A percentile compares a stretch with the other conserved stretches of the same genome.
Conservation (phyloP, 2,797 vertebrate species). For the Diceros bicornis region DNA sequence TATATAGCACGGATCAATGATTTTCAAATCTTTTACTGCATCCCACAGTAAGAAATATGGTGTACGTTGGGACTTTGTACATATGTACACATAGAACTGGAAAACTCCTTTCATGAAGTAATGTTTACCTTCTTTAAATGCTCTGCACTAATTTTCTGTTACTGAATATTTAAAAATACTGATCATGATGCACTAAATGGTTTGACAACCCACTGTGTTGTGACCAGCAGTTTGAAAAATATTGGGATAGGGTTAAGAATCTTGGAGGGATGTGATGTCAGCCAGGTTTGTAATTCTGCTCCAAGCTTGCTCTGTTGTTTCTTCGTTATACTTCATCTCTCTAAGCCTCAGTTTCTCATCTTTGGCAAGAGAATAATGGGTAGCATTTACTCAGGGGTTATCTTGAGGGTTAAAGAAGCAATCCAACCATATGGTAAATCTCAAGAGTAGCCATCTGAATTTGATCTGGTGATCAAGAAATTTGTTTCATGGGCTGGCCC, state of each 20-base stretch:
- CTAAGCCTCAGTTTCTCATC: constrained; percentile 10
- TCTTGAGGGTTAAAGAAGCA: constrained; percentile 25
- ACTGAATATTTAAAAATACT: constrained; percentile 33
- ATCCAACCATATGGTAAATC: not conserved
- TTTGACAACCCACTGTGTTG: not conserved
- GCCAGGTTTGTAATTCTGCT: not conserved
- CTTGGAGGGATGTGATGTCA: not conserved
- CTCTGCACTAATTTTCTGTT: not conserved
- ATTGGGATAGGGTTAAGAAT: not conserved
- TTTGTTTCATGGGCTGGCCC: no score
- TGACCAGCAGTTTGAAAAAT: constrained; percentile 36
- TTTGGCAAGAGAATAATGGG: not conserved
- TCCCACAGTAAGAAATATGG: not conserved
- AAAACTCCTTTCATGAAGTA: not conserved
- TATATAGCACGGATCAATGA: not conserved
- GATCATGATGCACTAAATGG: not conserved
- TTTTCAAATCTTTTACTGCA: not conserved
- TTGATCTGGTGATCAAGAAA: not conserved
- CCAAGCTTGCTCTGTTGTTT: not conserved
- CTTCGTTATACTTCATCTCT: not conserved
- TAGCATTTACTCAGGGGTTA: not conserved
- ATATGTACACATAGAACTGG: not conserved
- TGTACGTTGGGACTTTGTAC: not conserved
- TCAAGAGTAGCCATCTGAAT: not conserved
- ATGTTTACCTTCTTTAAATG: not conserved